Percentiles rank a stretch among this genome's conserved stretches.
Evolutionary conservation across 2,888 invertebrate genomes (phyloP).

Genomic region (Agrotis ipsilon): DNA sequence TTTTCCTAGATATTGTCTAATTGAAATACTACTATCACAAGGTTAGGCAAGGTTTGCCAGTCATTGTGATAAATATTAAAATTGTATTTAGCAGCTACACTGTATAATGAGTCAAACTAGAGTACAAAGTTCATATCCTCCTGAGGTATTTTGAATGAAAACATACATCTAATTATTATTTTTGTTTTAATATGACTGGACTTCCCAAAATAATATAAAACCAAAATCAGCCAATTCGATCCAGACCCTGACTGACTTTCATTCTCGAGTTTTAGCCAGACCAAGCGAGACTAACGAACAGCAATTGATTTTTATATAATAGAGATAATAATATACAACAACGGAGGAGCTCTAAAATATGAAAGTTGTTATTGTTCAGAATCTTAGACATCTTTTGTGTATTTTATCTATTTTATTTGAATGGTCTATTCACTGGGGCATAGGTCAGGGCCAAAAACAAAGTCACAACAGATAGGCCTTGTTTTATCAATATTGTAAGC

Average conservation of each 20-base stretch:
- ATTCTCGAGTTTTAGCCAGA: no score
- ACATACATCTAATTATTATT: not conserved
- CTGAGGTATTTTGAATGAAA: not conserved
- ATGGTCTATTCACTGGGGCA: not conserved
- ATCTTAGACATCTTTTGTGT: not conserved
- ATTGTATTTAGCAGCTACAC: not conserved
- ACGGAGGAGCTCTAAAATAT: no score
- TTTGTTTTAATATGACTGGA: no score
- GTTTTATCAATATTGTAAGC: slow-evolving; percentile 8
- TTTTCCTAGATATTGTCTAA: not conserved
- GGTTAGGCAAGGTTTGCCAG: not conserved
- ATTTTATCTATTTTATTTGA: slow-evolving; percentile 9
- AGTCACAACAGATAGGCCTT: not conserved
- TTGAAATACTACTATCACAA: not conserved
- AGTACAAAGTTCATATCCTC: not conserved
- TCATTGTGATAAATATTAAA: slow-evolving; percentile 1
- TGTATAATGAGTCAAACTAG: not conserved
- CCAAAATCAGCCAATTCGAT: no score
- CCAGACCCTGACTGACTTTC: no score
- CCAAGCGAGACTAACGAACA: no score
- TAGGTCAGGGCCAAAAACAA: not conserved
- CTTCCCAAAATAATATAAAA: no score
- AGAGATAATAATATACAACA: not conserved
- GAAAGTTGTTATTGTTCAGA: not conserved
- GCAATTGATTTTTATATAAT: no score